A percentile compares a stretch with the other conserved stretches of the same genome.
These are phyloP conservation scores for Pygocentrus nattereri DNA, from an alignment of 2,797 vertebrate genomes.

Conservation along the genomic window DNA sequence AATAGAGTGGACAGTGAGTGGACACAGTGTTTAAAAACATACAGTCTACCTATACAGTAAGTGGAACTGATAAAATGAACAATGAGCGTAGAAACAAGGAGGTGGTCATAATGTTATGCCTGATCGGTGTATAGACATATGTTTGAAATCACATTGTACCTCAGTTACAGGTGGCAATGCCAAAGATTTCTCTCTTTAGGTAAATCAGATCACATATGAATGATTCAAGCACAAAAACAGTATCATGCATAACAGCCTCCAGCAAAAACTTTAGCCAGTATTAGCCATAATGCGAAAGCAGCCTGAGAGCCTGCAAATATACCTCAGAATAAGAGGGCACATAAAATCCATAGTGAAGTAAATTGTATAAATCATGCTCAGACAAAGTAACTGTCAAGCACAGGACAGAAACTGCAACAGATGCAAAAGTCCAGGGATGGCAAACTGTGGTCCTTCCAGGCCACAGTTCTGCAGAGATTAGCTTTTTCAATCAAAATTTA, in stretches of 20 bases:
- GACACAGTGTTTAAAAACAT: too few relatives aligned
- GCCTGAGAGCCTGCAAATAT: background rate
- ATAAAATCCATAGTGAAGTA: background rate
- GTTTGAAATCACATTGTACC: background rate
- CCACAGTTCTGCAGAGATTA: too few relatives aligned
- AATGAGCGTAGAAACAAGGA: too few relatives aligned
- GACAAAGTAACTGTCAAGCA: background rate
- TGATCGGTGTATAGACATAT: too few relatives aligned
- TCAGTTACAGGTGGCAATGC: background rate
- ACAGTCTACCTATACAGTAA: too few relatives aligned
- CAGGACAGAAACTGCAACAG: background rate
- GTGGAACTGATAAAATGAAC: too few relatives aligned
- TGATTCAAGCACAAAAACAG: background rate
- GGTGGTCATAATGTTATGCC: too few relatives aligned
- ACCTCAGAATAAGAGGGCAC: conserved; percentile 37
- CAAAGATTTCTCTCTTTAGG: background rate
- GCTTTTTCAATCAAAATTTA: too few relatives aligned
- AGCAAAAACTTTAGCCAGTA: background rate
- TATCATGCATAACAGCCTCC: background rate
- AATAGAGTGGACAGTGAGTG: too few relatives aligned
- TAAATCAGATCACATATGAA: background rate
- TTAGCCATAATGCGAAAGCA: background rate
- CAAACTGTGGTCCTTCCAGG: background rate
- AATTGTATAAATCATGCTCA: background rate
- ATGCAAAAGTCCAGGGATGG: background rate